phyloP scores from a whole-genome alignment of 1,140 invertebrate species.

The Drosophila sp. region DNA sequence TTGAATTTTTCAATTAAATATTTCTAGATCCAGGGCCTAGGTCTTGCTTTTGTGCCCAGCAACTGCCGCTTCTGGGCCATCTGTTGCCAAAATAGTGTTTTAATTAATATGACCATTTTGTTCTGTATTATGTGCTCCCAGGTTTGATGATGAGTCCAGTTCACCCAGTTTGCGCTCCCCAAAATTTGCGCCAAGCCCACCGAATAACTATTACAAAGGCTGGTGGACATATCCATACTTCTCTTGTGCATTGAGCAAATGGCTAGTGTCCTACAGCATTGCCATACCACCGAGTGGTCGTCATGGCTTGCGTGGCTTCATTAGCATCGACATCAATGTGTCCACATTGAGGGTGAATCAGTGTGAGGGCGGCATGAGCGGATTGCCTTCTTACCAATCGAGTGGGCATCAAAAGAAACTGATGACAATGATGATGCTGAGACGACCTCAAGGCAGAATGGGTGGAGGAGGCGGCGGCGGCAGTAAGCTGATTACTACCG shows the following conservation, averaged over 20 bases:
- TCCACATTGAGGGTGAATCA: conserved; percentile 93
- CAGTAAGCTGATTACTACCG: conserved; percentile 18
- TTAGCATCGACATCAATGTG: conserved; percentile 93
- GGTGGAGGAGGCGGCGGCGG: neutral
- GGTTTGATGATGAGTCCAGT: conserved; percentile 84
- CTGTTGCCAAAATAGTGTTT: too few relatives aligned
- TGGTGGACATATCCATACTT: conserved; percentile 93
- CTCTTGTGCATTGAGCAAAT: conserved; percentile 88
- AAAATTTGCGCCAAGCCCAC: conserved; percentile 88
- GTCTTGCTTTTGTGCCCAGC: too few relatives aligned
- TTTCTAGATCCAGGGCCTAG: too few relatives aligned
- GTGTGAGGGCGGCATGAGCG: conserved; percentile 85
- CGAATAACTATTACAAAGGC: conserved; percentile 87
- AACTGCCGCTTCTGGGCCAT: too few relatives aligned
- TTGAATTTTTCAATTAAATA: too few relatives aligned
- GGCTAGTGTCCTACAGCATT: conserved; percentile 91
- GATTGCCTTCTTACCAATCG: conserved; percentile 57
- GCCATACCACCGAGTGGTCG: conserved; percentile 87
- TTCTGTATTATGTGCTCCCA: conserved; percentile 23
- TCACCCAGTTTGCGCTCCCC: conserved; percentile 85
- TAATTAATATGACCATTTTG: too few relatives aligned
- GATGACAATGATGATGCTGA: neutral
- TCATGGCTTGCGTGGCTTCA: conserved; percentile 88
- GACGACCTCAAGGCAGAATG: conserved; percentile 33
- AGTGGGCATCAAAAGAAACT: conserved; percentile 42